phyloP scores from a whole-genome alignment of 2,888 invertebrate genomes.

The Coronaproctus castanopsis region DNA sequence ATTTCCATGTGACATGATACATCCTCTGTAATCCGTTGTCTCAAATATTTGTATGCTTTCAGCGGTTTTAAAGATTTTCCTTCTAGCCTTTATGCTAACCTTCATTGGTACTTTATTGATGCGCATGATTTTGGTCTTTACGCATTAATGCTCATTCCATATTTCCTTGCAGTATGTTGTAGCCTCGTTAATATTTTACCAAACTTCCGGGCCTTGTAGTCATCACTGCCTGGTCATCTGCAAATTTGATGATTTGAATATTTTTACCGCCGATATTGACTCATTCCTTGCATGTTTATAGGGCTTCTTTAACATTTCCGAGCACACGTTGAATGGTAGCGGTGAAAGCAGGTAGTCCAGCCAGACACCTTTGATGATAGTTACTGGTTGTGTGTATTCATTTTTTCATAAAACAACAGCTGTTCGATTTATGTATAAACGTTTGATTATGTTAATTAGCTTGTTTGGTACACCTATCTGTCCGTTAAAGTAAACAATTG shows the following conservation, averaged over 20 bases:
- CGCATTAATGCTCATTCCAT: background rate
- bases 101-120: background rate
- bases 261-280: too few relatives aligned
- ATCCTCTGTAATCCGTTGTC: background rate
- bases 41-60: background rate
- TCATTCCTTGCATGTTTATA: too few relatives aligned
- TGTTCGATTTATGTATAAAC: background rate
- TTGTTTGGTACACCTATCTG: background rate
- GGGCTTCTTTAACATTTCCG: background rate
- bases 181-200: background rate
- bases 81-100: background rate
- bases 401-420: background rate
- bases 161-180: background rate
- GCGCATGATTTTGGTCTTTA: background rate
- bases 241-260: background rate
- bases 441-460: background rate
- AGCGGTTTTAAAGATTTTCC: background rate
- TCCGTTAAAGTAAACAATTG: background rate
- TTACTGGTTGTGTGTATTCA: too few relatives aligned
- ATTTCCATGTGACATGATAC: background rate
- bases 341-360: background rate
- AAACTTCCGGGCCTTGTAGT: background rate
- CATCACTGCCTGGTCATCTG: background rate
- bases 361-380: background rate
- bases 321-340: background rate